Evolutionary conservation across 2,888 invertebrate genomes (phyloP).

Genomic region (Oasisia sp.): DNA sequence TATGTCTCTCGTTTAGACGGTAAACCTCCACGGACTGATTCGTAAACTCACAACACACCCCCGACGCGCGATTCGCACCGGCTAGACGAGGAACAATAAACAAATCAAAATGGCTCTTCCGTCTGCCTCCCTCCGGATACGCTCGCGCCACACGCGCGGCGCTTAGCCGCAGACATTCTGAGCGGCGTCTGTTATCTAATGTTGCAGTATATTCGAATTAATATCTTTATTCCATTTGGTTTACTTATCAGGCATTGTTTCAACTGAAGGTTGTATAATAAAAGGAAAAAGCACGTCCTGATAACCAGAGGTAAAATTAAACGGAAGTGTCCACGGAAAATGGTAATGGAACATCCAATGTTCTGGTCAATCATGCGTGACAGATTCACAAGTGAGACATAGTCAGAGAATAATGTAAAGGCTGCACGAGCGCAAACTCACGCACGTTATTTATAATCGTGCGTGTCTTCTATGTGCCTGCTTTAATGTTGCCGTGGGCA

Average conservation of each 20-base stretch:
- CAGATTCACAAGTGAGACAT: neutral
- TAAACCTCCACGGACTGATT: neutral
- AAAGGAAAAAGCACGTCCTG: neutral
- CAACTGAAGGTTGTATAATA: neutral
- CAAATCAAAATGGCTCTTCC: constrained; percentile 17
- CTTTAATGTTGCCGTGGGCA: no score
- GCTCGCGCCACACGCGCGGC: neutral
- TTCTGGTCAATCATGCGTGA: neutral
- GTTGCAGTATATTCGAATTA: neutral
- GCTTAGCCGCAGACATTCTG: neutral
- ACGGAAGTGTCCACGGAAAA: neutral
- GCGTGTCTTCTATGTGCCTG: no score
- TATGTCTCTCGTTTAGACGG: neutral
- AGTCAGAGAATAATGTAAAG: neutral
- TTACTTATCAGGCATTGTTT: neutral
- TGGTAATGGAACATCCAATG: neutral
- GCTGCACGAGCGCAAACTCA: neutral
- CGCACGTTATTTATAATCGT: neutral
- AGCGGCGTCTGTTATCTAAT: neutral
- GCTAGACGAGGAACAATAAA: constrained; percentile 3
- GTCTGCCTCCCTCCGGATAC: neutral
- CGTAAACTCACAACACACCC: constrained; percentile 1
- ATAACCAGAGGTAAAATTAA: neutral
- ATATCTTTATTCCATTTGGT: neutral
- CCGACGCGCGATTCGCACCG: neutral